Evolutionary conservation across 2,888 invertebrate species (phyloP), one percentile per base, ranked within the genome.

Genomic region (Lobophora halterata): DNA sequence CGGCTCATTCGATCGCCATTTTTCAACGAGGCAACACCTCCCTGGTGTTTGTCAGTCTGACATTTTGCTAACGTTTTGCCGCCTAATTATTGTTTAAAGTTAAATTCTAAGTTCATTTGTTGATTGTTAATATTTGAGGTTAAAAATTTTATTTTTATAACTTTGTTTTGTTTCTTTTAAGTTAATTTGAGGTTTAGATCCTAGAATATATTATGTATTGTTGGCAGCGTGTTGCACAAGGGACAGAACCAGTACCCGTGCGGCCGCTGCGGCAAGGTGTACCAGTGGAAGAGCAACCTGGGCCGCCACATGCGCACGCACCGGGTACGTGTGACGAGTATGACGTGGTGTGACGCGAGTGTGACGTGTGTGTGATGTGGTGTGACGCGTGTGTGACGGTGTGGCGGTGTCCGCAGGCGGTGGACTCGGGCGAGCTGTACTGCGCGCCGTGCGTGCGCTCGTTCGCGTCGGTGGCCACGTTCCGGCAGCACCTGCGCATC

Each of bases 261-360:
- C 16, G 80, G 81, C 0, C 67, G 79, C 2, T 87, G 86, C 43
- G 83, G 80, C 0, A 81, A 81, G 30, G 78, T 85, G 1, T 86
- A 83, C 53, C 86, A 85, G 49, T 86, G 86, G 86, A 85, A 83
- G 42, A 80, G 80, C 0, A 87, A 87, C 58, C 72, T 87, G 0
- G 83, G 81, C 0, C 47, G 86, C 0, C 86, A 87, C 30, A 58
- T 87, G 47, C 41, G 83, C n/a, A 83, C 66, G 1, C 86, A 87
- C 18, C 78, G 79, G 79, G 86, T 85, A 36, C 40, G 33, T 3
- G 16, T 8, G 9, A 9, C 6, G 11, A 27, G 21, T 19, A 17
- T 12, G 3, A n/a, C n/a, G n/a, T n/a, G n/a, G n/a, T n/a, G n/a
- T n/a, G n/a, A n/a, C n/a, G n/a, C n/a, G n/a, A n/a, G n/a, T n/a